Percentiles rank a stretch among this genome's conserved stretches.
Conservation (phyloP, 92 coral and sea anemone genomes). For the Hydrozoanthus gracilis region DNA sequence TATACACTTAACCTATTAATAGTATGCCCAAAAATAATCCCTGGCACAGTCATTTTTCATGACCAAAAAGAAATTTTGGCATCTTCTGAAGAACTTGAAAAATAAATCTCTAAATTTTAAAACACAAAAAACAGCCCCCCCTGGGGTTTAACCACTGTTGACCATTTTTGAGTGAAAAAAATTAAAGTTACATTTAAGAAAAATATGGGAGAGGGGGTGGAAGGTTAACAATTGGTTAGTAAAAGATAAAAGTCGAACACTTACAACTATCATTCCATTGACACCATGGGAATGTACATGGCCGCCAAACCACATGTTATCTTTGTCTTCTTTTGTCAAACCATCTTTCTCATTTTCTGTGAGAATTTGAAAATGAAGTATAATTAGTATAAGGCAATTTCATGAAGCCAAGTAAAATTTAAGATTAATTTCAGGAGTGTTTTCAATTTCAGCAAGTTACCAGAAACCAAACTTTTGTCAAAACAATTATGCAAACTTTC, state of each 20-base stretch:
- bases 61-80: too few relatives aligned
- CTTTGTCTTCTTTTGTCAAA: not conserved
- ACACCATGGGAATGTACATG: conserved; percentile 17
- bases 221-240: not conserved
- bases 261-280: conserved; percentile 24
- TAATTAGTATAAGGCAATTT: not conserved
- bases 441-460: too few relatives aligned
- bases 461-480: too few relatives aligned
- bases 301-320: conserved; percentile 29
- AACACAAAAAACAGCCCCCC: too few relatives aligned
- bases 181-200: not conserved
- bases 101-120: too few relatives aligned
- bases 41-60: too few relatives aligned
- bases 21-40: too few relatives aligned
- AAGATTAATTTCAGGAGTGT: not conserved
- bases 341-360: not conserved
- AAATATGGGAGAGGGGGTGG: not conserved
- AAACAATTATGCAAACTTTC: too few relatives aligned
- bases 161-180: not conserved
- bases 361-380: not conserved
- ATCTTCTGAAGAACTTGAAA: too few relatives aligned
- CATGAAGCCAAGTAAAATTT: not conserved
- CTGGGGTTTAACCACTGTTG: too few relatives aligned
- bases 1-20: too few relatives aligned
- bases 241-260: not conserved